Conservation (phyloP, 1,140 invertebrate species). For the Drosophila azteca region DNA sequence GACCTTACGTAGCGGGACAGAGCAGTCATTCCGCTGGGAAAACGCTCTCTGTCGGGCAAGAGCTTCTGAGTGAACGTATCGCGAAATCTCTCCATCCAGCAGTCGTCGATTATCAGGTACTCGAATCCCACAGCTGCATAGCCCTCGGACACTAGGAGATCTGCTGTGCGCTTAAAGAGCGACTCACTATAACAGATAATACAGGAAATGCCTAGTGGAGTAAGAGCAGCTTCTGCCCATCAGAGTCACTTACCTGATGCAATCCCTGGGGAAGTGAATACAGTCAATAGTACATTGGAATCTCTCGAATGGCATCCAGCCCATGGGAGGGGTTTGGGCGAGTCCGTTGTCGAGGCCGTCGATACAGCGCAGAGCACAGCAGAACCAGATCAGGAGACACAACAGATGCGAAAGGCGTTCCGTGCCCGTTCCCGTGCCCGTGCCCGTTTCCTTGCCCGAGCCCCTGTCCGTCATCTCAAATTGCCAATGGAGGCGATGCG, state of each 20-base stretch:
- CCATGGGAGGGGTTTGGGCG: slow-evolving; percentile 92
- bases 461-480: slow-evolving; percentile 18
- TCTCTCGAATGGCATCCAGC: slow-evolving; percentile 95
- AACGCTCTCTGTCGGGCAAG: slow-evolving; percentile 92
- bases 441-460: too few relatives aligned
- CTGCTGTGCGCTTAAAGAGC: slow-evolving; percentile 95
- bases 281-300: slow-evolving; percentile 97
- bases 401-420: background rate
- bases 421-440: too few relatives aligned
- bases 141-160: slow-evolving; percentile 93
- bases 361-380: background rate
- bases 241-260: slow-evolving; percentile 89
- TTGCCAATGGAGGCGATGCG: background rate
- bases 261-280: slow-evolving; percentile 94
- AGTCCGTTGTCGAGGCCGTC: slow-evolving; percentile 90
- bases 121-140: slow-evolving; percentile 95
- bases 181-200: slow-evolving; percentile 88
- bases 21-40: slow-evolving; percentile 95
- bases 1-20: slow-evolving; percentile 95
- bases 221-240: slow-evolving; percentile 50
- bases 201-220: background rate
- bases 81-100: slow-evolving; percentile 94
- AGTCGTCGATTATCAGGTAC: slow-evolving; percentile 98
- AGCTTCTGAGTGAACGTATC: slow-evolving; percentile 88
- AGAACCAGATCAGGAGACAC: background rate